Percentiles rank a stretch among this genome's conserved stretches.
phyloP scores from a whole-genome alignment of 2,113 vertebrate species.

The Chinchilla lanigera region DNA sequence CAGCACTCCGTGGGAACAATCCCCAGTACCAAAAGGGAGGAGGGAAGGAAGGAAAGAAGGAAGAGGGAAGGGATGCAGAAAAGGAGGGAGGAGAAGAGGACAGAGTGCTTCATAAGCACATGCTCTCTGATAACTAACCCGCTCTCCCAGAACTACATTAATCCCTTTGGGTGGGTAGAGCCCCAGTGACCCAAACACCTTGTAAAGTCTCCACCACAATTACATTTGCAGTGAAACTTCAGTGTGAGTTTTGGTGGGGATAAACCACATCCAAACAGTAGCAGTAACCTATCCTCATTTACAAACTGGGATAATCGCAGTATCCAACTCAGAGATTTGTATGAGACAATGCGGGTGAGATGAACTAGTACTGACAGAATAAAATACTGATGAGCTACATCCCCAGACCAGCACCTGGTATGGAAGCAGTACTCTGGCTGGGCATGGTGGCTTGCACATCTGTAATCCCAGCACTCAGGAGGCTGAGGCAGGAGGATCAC shows the following conservation, averaged over 20 bases:
- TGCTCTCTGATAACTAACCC: neutral
- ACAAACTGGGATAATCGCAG: neutral
- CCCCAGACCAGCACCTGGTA: neutral
- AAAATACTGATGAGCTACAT: too few relatives aligned
- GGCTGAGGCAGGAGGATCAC: neutral
- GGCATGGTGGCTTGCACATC: too few relatives aligned
- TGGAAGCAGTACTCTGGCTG: neutral
- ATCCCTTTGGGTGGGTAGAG: neutral
- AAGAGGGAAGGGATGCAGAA: too few relatives aligned
- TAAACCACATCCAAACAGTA: neutral
- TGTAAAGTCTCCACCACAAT: neutral
- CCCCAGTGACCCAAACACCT: neutral
- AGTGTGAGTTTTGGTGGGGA: neutral
- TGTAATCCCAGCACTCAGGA: neutral
- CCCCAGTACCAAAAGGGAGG: neutral
- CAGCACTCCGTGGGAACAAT: neutral
- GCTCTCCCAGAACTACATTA: neutral
- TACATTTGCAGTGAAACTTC: neutral
- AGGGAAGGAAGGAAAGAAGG: neutral
- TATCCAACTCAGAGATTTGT: neutral
- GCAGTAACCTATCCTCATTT: neutral
- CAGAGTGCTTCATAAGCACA: neutral
- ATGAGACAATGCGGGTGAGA: neutral
- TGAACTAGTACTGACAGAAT: neutral
- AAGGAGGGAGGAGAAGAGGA: neutral